phyloP scores from a whole-genome alignment of 2,888 invertebrate species.

The Hyposoter didymator region DNA sequence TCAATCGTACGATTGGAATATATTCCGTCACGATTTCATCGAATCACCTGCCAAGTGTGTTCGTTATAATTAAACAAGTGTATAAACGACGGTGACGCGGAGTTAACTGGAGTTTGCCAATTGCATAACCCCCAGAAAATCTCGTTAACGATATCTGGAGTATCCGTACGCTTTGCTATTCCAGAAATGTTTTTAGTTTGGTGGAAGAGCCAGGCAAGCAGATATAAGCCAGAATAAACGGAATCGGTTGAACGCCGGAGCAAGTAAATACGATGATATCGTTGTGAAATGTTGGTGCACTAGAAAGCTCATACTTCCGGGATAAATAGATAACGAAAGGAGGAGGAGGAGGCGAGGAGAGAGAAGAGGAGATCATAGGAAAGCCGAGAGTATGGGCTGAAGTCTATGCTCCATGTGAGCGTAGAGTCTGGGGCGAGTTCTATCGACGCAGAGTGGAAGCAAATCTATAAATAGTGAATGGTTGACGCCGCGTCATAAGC shows the following conservation, averaged over 20 bases:
- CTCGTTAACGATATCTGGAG: constrained; percentile 7
- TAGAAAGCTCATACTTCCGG: constrained; percentile 39
- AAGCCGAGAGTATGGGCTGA: constrained; percentile 9
- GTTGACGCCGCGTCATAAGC: constrained; percentile 69
- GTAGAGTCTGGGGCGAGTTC: constrained; percentile 19
- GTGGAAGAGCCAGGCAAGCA: constrained; percentile 24
- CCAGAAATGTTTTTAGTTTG: constrained; percentile 11
- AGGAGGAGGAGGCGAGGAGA: constrained; percentile 11
- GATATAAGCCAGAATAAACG: constrained; percentile 23
- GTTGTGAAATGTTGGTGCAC: constrained; percentile 26
- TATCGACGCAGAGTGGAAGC: constrained; percentile 32
- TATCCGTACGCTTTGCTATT: neutral
- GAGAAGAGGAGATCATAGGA: neutral
- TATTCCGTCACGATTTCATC: neutral
- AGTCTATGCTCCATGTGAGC: constrained; percentile 5
- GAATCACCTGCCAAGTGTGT: neutral
- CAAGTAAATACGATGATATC: constrained; percentile 36
- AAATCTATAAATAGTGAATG: constrained; percentile 66
- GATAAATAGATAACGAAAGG: constrained; percentile 43
- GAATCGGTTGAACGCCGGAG: constrained; percentile 65
- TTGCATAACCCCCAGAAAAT: neutral
- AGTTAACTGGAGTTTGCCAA: neutral
- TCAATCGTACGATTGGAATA: neutral
- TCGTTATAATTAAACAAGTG: neutral
- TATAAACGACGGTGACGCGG: no score